Conservation (phyloP, 2,888 invertebrate genomes). For the Thumatha senex region DNA sequence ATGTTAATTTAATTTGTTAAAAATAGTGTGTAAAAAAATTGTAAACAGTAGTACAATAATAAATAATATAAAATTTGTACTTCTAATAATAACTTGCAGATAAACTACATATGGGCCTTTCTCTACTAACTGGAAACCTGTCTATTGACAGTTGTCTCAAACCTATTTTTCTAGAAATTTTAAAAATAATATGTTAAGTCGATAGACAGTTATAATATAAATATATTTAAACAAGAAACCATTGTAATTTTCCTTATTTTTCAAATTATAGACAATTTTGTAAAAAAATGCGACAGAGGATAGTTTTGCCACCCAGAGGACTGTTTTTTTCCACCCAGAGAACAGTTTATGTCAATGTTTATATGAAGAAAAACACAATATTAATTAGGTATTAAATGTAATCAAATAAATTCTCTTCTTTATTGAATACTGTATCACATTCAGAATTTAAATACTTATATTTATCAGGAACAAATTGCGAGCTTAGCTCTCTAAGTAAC, state of each 20-base stretch:
- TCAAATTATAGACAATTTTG: not conserved
- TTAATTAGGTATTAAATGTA: slow-evolving; percentile 18
- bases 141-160: slow-evolving; percentile 9
- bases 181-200: not conserved
- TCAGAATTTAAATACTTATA: slow-evolving; percentile 10
- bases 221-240: not conserved
- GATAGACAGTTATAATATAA: not conserved
- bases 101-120: not conserved
- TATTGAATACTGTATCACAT: slow-evolving; percentile 3
- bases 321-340: not conserved
- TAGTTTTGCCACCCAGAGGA: not conserved
- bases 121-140: slow-evolving; percentile 10
- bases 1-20: too few relatives aligned
- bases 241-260: too few relatives aligned
- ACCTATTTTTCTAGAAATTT: slow-evolving; percentile 2
- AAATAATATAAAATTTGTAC: too few relatives aligned
- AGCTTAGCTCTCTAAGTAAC: not conserved
- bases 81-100: too few relatives aligned
- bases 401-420: slow-evolving; percentile 17
- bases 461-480: not conserved
- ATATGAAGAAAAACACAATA: slow-evolving; percentile 8
- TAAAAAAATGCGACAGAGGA: not conserved
- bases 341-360: not conserved
- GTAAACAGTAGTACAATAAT: too few relatives aligned
- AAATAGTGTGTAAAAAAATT: too few relatives aligned